These are phyloP conservation scores for Phenacoccus solenopsis DNA, from an alignment of 1,140 invertebrate species.

Conservation along the genomic window DNA sequence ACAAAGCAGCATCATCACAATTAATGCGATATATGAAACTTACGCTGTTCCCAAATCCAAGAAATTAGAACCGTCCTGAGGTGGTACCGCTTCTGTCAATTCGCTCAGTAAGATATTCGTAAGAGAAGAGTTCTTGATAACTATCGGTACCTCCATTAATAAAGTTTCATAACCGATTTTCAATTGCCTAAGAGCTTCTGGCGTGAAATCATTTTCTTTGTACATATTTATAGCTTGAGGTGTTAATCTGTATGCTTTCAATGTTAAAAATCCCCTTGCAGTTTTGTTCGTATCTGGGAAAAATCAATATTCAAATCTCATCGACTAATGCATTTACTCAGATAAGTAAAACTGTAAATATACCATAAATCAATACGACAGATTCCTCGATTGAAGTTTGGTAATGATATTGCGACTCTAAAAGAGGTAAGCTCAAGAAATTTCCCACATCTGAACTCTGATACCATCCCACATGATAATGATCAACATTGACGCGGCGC, in stretches of 20 bases:
- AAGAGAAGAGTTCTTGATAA: conserved; percentile 89
- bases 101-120: conserved; percentile 95
- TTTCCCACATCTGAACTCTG: conserved; percentile 96
- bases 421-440: conserved; percentile 77
- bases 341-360: conserved; percentile 21
- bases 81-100: conserved; percentile 75
- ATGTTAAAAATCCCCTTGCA: conserved; percentile 83
- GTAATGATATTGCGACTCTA: conserved; percentile 96
- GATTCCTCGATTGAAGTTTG: conserved; percentile 97
- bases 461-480: conserved; percentile 99
- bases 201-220: conserved; percentile 86
- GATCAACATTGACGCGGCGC: conserved; percentile 94
- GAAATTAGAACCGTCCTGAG: conserved; percentile 78
- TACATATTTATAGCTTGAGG: conserved; percentile 87
- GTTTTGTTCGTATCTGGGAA: conserved; percentile 82
- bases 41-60: conserved; percentile 82
- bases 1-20: too few species aligned
- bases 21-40: conserved; percentile 35
- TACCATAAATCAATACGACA: conserved; percentile 93
- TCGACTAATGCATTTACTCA: background rate
- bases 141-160: conserved; percentile 89
- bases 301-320: background rate
- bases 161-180: conserved; percentile 89
- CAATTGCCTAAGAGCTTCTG: conserved; percentile 72
- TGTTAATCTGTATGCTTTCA: conserved; percentile 92